Conservation (phyloP, 2,888 invertebrate species). For the Petrolisthes manimaculis region DNA sequence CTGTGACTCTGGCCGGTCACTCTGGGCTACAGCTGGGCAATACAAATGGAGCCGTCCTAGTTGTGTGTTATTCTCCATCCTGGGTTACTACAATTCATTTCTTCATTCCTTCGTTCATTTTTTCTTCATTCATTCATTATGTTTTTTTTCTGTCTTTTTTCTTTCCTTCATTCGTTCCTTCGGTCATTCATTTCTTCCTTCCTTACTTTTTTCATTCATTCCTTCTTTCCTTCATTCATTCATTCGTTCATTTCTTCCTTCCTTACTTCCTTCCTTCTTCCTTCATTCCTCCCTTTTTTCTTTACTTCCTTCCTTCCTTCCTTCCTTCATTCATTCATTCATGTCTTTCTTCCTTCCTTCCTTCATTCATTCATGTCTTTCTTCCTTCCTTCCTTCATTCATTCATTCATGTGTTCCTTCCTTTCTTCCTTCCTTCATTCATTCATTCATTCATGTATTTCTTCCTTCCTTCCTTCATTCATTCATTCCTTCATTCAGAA, state of each 20-base stretch:
- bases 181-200: not conserved
- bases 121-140: not conserved
- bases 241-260: not conserved
- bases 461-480: no score
- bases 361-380: no score
- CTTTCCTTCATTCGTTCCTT: not conserved
- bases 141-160: not conserved
- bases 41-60: no score
- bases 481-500: no score
- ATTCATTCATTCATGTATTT: no score
- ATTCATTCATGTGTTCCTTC: not conserved
- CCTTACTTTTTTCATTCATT: not conserved
- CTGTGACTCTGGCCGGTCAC: no score
- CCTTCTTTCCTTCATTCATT: not conserved
- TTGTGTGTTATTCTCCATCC: no score
- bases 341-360: constrained; percentile 1
- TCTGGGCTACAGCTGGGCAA: no score
- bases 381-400: not conserved
- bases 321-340: not conserved
- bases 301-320: not conserved
- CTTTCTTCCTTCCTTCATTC: no score
- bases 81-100: no score
- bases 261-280: not conserved
- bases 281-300: not conserved
- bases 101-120: not conserved